phyloP scores from a whole-genome alignment of 1,140 invertebrate species.

The Leptinotarsa undecemlineata region DNA sequence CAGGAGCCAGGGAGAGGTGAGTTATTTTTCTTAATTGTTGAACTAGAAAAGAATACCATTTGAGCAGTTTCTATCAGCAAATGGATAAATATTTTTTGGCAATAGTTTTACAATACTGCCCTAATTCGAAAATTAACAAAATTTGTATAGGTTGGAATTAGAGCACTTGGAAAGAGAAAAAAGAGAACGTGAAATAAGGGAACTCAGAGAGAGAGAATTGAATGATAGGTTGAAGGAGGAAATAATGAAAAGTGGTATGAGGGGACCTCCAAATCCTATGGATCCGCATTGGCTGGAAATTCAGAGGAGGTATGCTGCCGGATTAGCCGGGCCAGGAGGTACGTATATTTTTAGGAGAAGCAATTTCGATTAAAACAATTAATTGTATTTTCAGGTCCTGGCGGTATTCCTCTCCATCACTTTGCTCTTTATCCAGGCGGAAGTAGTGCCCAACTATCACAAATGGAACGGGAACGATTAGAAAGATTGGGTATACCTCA shows the following conservation, averaged over 20 bases:
- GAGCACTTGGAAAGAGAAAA: conserved; percentile 84
- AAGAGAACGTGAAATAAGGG: conserved; percentile 80
- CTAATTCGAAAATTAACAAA: too few relatives aligned
- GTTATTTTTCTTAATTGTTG: neutral
- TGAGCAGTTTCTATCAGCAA: too few relatives aligned
- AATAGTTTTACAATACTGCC: too few relatives aligned
- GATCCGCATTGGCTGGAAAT: conserved; percentile 89
- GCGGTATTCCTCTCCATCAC: conserved; percentile 52
- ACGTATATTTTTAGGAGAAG: neutral
- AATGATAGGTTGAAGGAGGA: conserved; percentile 81
- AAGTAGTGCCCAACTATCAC: conserved; percentile 65
- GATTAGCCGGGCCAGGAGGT: conserved; percentile 48
- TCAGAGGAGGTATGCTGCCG: conserved; percentile 52
- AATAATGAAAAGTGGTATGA: conserved; percentile 67
- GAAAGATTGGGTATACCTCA: conserved; percentile 77
- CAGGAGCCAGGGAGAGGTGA: conserved; percentile 70
- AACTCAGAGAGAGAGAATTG: conserved; percentile 81
- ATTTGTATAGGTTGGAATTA: conserved; percentile 63
- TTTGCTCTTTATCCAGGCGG: conserved; percentile 59
- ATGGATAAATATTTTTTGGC: too few relatives aligned
- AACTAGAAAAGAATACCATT: too few relatives aligned
- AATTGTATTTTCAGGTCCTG: conserved; percentile 37
- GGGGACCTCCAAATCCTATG: conserved; percentile 65
- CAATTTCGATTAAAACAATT: neutral
- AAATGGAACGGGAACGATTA: conserved; percentile 84